Conservation (phyloP, 1,140 invertebrate genomes). For the Sitodiplosis mosellana region DNA sequence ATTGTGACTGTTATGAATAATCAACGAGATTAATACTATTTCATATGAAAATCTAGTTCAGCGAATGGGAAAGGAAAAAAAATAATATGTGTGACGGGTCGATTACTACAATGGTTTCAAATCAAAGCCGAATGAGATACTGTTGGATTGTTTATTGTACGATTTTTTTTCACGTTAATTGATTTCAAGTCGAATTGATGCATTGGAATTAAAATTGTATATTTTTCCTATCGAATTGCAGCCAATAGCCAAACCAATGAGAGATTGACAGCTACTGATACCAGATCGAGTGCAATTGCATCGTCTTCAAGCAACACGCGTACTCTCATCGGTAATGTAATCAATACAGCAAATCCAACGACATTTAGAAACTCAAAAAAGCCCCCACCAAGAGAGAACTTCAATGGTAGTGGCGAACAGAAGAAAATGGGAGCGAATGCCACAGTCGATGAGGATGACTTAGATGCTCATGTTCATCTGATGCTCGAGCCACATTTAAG, state of each 20-base stretch:
- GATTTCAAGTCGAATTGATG: too few relatives aligned
- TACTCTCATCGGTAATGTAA: neutral
- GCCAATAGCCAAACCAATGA: conserved; percentile 23
- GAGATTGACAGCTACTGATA: conserved; percentile 20
- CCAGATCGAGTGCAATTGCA: neutral
- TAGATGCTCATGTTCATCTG: conserved; percentile 47
- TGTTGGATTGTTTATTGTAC: conserved; percentile 25
- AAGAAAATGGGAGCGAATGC: too few relatives aligned
- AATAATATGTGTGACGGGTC: conserved; percentile 16
- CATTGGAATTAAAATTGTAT: neutral
- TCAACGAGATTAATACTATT: too few relatives aligned
- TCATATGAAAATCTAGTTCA: neutral
- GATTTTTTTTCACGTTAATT: conserved; percentile 4
- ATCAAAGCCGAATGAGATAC: conserved; percentile 20
- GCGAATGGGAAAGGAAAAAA: conserved; percentile 1
- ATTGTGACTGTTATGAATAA: too few relatives aligned
- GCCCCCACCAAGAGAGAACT: too few relatives aligned
- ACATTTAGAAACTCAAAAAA: neutral
- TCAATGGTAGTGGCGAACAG: too few relatives aligned
- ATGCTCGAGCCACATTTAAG: conserved; percentile 59
- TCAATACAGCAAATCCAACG: neutral
- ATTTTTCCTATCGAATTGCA: conserved; percentile 7
- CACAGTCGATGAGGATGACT: conserved; percentile 23
- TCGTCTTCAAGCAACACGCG: neutral
- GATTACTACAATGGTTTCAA: conserved; percentile 15